Percentiles rank a stretch among this genome's conserved stretches.
Evolutionary conservation across 2,797 vertebrate genomes (phyloP).

Genomic region (Pygocentrus nattereri): DNA sequence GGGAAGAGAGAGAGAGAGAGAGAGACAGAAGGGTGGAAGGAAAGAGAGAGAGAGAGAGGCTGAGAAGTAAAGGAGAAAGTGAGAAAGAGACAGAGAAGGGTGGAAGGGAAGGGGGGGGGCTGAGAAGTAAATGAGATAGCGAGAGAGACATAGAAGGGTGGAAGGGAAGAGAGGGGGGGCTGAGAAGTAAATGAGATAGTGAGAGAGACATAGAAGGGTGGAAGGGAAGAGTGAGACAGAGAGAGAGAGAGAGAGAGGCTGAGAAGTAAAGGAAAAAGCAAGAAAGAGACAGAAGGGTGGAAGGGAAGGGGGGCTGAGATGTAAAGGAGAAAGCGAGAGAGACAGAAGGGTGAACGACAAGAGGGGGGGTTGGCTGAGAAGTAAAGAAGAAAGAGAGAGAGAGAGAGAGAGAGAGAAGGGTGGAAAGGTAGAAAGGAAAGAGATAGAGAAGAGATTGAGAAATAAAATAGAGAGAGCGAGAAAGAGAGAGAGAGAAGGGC

Average conservation of each 20-base stretch:
- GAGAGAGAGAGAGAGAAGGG: conserved; percentile 57
- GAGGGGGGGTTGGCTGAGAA: no score
- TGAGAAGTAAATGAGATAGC: no score
- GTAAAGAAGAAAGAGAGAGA: conserved; percentile 62
- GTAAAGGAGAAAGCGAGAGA: conserved; percentile 27
- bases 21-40: conserved; percentile 64
- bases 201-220: background rate
- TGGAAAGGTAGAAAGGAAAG: no score
- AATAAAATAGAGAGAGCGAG: background rate
- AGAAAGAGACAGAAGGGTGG: no score
- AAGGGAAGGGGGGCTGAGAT: no score
- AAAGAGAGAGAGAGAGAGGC: conserved; percentile 48
- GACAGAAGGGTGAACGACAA: no score
- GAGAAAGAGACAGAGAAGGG: conserved; percentile 32
- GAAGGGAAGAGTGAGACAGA: no score
- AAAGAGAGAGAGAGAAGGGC: background rate
- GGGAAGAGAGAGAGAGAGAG: background rate
- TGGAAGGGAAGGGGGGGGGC: conserved; percentile 21
- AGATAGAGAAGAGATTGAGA: no score
- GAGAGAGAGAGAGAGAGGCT: no score
- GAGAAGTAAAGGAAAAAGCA: no score
- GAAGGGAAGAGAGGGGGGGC: no score
- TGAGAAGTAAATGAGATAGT: no score
- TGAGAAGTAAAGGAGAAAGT: conserved; percentile 27
- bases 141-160: background rate